Evolutionary conservation across 2,888 invertebrate genomes (phyloP).

Genomic region (Trissolcus japonicus): DNA sequence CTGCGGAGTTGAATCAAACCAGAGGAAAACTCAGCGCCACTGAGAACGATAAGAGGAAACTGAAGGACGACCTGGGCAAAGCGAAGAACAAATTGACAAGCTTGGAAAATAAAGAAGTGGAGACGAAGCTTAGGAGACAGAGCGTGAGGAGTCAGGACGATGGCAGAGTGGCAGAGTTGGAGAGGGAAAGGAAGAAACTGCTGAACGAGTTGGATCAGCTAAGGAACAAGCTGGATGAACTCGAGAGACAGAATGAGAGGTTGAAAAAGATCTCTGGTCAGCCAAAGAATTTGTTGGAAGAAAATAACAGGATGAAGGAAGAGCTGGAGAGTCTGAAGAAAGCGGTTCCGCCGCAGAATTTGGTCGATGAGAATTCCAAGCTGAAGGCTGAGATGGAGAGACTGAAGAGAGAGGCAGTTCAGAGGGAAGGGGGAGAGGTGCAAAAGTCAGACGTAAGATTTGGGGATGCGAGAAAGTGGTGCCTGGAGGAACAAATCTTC

Average conservation of each 20-base stretch:
- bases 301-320: not conserved
- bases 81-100: conserved; percentile 21
- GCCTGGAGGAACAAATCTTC: not conserved
- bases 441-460: not conserved
- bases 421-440: not conserved
- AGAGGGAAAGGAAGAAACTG: conserved; percentile 32
- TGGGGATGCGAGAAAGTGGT: not conserved
- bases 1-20: conserved; percentile 32
- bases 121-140: conserved; percentile 12
- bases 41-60: conserved; percentile 44
- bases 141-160: conserved; percentile 14
- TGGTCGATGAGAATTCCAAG: not conserved
- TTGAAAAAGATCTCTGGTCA: conserved; percentile 19
- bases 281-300: not conserved
- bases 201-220: conserved; percentile 14
- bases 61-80: conserved; percentile 48
- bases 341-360: not conserved
- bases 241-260: conserved; percentile 40
- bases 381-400: not conserved
- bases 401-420: too few relatives aligned
- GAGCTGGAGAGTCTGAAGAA: not conserved
- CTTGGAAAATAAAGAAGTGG: conserved; percentile 19
- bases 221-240: conserved; percentile 36
- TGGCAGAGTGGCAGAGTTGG: conserved; percentile 32
- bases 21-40: conserved; percentile 24